Conservation (phyloP, 2,888 invertebrate species). For the Epirrita christyi region DNA sequence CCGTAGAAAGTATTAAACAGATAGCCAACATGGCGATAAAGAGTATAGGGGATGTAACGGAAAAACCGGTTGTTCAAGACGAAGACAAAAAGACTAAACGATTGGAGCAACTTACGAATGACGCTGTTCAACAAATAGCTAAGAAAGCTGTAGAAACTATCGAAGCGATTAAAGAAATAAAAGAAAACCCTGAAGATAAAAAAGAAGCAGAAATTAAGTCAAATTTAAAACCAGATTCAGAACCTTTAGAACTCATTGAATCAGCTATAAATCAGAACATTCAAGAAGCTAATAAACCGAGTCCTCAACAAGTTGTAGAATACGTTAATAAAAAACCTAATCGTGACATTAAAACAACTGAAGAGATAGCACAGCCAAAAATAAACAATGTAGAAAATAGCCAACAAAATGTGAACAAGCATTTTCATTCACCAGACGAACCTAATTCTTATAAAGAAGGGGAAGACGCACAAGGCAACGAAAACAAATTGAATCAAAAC, state of each 20-base stretch:
- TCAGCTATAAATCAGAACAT: conserved; percentile 11
- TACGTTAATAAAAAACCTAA: conserved; percentile 26
- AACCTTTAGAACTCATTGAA: conserved; percentile 13
- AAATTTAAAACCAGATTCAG: conserved; percentile 7
- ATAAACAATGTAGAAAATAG: conserved; percentile 21
- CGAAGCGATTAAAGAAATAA: conserved; percentile 75
- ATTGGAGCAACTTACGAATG: conserved; percentile 61
- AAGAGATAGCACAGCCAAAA: conserved; percentile 1
- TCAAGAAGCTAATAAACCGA: conserved; percentile 12
- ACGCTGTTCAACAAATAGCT: conserved; percentile 79
- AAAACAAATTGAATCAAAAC: conserved; percentile 46
- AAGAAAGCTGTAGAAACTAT: conserved; percentile 73
- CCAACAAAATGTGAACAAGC: conserved; percentile 31
- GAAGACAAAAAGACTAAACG: conserved; percentile 52
- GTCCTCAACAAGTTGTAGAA: conserved; percentile 19
- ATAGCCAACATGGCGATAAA: conserved; percentile 78
- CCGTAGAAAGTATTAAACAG: conserved; percentile 80
- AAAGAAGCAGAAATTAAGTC: conserved; percentile 15
- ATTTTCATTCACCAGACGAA: conserved; percentile 68
- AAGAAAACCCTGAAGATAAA: conserved; percentile 42
- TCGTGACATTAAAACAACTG: not conserved
- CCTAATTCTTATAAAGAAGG: conserved; percentile 72
- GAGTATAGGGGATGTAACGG: conserved; percentile 71
- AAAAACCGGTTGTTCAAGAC: conserved; percentile 55
- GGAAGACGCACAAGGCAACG: conserved; percentile 56